Percentiles rank a stretch among this genome's conserved stretches.
Conservation (phyloP, 2,113 vertebrate genomes). For the Poeciliopsis turrubarensis region DNA sequence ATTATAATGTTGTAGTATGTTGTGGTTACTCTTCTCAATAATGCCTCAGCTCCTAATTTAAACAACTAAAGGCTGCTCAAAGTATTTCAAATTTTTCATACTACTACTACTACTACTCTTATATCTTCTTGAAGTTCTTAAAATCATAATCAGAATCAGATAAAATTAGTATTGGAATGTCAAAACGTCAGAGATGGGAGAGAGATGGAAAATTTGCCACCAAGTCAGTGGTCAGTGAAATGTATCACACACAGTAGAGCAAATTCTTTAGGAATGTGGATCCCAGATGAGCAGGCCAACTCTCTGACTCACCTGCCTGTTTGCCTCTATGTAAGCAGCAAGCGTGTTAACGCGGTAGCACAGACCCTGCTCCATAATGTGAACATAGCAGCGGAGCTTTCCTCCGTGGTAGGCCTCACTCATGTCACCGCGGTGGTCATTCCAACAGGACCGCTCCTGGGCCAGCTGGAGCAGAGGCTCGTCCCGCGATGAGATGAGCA, state of each 20-base stretch:
- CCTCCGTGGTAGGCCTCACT: constrained; percentile 87
- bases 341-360: constrained; percentile 94
- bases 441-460: constrained; percentile 90
- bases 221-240: background rate
- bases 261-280: background rate
- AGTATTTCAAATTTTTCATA: too few species aligned
- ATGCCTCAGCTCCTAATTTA: too few species aligned
- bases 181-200: background rate
- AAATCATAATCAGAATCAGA: too few species aligned
- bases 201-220: background rate
- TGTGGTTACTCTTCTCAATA: too few species aligned
- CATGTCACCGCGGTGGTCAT: constrained; percentile 89
- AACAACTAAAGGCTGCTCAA: too few species aligned
- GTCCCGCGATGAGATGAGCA: constrained; percentile 87
- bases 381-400: constrained; percentile 93
- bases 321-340: constrained; percentile 93
- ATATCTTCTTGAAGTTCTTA: too few species aligned
- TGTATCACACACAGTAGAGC: too few species aligned
- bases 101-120: too few species aligned
- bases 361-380: constrained; percentile 91
- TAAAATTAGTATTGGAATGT: background rate
- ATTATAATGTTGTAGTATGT: too few species aligned
- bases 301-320: constrained; percentile 86
- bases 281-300: too few species aligned
- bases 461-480: constrained; percentile 84